Conservation (phyloP, 2,113 vertebrate species). For the Excalfactoria chinensis region DNA sequence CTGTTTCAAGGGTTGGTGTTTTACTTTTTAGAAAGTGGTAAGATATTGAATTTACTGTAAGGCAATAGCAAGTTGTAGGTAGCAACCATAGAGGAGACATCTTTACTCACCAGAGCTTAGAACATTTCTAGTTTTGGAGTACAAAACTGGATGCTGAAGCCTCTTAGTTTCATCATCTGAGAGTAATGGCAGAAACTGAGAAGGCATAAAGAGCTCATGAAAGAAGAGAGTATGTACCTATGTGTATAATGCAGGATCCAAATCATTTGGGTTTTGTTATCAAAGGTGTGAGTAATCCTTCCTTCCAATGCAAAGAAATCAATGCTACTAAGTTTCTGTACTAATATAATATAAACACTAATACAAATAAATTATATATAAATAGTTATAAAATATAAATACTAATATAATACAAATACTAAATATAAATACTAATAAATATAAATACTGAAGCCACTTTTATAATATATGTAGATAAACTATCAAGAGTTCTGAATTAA, state of each 20-base stretch:
- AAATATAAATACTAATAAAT: too few species aligned
- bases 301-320: background rate
- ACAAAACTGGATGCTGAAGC: conserved; percentile 45
- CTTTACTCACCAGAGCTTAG: background rate
- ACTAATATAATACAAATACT: too few species aligned
- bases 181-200: background rate
- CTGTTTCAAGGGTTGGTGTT: conserved; percentile 44
- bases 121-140: conserved; percentile 48
- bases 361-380: too few species aligned
- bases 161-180: background rate
- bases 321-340: background rate
- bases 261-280: background rate
- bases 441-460: background rate
- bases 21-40: conserved; percentile 38
- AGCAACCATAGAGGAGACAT: background rate
- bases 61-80: background rate
- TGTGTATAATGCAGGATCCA: background rate
- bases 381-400: too few species aligned
- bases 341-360: too few species aligned
- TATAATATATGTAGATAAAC: background rate
- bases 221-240: background rate
- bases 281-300: background rate
- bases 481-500: background rate
- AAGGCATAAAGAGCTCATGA: background rate
- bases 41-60: background rate